Evolutionary conservation across 1,140 invertebrate species (phyloP).

Genomic region (Lepidurus couesii): DNA sequence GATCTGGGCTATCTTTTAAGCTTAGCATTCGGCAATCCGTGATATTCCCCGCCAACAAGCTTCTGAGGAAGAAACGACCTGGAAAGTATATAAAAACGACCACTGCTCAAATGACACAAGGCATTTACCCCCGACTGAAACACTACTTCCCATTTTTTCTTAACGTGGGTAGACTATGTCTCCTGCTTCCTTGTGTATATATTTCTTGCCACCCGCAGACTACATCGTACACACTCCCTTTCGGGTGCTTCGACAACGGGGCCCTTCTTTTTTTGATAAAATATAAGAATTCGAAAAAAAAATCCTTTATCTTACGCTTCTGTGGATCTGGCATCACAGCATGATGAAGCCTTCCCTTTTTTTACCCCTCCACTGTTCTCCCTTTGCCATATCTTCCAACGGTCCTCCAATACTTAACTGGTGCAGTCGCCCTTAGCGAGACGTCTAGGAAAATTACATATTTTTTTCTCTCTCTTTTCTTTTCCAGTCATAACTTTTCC

Average conservation of each 20-base stretch:
- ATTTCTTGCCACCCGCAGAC: background rate
- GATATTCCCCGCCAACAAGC: background rate
- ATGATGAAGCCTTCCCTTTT: background rate
- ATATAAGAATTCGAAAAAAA: conserved; percentile 8
- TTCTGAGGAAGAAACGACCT: background rate
- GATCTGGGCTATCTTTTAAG: background rate
- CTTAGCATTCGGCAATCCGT: background rate
- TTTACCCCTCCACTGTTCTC: background rate
- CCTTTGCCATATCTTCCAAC: background rate
- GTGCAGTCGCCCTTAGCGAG: background rate
- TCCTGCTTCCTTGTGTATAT: background rate
- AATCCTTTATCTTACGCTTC: background rate
- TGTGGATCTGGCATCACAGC: conserved; percentile 1
- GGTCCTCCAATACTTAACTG: background rate
- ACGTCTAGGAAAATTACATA: background rate
- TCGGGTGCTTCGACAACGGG: background rate
- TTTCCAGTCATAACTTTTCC: background rate
- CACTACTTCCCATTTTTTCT: background rate
- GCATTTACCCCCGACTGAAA: background rate
- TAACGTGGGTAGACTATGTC: background rate
- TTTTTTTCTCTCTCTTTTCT: background rate
- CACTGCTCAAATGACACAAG: conserved; percentile 18
- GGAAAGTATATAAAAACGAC: background rate
- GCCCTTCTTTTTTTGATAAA: background rate
- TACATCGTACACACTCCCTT: background rate